Percentiles rank a stretch among this genome's conserved stretches.
phyloP scores from a whole-genome alignment of 2,113 vertebrate species.

The Rattus norvegicus region GRCr8 NC_086021.1:72673501-72674000 shows the following conservation, averaged over 20 bases:
- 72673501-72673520: neutral
- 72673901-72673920: neutral
- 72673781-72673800: conserved; percentile 47
- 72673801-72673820: conserved; percentile 55
- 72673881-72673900: neutral
- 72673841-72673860: conserved; percentile 38
- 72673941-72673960: conserved; percentile 29
- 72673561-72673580: neutral
- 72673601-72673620: neutral
- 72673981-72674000: conserved; percentile 25
- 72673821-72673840: neutral
- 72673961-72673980: neutral
- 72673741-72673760: conserved; percentile 22
- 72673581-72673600: neutral
- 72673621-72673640: neutral
- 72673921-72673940: conserved; percentile 39
- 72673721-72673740: neutral
- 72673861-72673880: conserved; percentile 30
- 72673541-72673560: neutral
- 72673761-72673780: neutral
- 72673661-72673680: neutral
- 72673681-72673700: neutral
- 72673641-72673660: neutral
- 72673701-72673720: neutral
- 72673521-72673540: neutral